A percentile compares a stretch with the other conserved stretches of the same genome.
Conservation (phyloP, 2,797 vertebrate species). For the Poeciliopsis turneri region DNA sequence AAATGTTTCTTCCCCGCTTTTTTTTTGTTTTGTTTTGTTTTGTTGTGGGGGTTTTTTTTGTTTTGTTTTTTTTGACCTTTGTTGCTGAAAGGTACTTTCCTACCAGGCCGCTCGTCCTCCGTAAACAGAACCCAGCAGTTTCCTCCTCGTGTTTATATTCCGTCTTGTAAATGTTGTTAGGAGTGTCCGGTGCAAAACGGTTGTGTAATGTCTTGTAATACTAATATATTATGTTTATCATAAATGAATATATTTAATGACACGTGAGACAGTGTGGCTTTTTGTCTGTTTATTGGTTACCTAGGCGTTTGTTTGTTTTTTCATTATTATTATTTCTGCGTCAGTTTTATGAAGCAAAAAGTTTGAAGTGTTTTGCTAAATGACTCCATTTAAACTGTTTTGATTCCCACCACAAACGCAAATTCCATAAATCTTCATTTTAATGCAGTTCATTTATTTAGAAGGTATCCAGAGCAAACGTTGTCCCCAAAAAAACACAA, state of each 20-base stretch:
- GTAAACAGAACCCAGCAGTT: constrained; percentile 60
- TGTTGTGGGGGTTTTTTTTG: no score
- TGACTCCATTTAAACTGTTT: not conserved
- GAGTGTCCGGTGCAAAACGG: constrained; percentile 87
- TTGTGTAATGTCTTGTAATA: constrained; percentile 93
- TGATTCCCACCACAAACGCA: not conserved
- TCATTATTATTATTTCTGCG: constrained; percentile 57
- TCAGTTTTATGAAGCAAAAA: constrained; percentile 84
- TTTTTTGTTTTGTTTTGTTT: not conserved
- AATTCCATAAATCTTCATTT: not conserved
- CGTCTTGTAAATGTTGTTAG: constrained; percentile 93
- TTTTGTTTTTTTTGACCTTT: constrained; percentile 10
- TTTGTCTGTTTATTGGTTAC: constrained; percentile 79
- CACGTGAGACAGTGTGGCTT: constrained; percentile 90
- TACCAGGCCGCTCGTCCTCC: constrained; percentile 43
- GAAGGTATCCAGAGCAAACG: not conserved
- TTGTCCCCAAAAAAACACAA: not conserved
- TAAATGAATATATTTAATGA: constrained; percentile 99
- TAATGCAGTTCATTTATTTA: not conserved
- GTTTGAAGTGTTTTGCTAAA: constrained; percentile 31
- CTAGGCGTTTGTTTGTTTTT: constrained; percentile 7
- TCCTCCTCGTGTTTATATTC: constrained; percentile 80
- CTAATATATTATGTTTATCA: constrained; percentile 99
- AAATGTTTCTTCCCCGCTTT: constrained; percentile 29
- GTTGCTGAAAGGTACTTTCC: constrained; percentile 61